Evolutionary conservation across 2,888 invertebrate species (phyloP), one percentile per base, ranked within the genome.

Genomic region (Heliconius hortense): DNA sequence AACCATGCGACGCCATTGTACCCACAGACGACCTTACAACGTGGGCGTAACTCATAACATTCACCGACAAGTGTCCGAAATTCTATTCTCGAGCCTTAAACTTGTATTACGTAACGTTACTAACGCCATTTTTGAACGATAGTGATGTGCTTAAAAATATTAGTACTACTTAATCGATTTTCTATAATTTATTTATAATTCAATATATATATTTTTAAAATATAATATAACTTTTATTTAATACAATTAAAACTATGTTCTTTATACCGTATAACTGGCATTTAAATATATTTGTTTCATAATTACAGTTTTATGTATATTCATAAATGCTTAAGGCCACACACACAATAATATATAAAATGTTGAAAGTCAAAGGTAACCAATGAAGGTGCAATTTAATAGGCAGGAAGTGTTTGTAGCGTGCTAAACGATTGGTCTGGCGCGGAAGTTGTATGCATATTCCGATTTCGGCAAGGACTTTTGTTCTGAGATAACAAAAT

Each of bases 21-120:
- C 67, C 48, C 72, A 76, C 56, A 73, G 68, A 59, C 74, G 75
- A 75, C 71, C 59, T 62, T 71, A 60, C 21, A 26, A 70, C 72
- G 84, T 82, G 81, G 81, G 82, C 82, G 83, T 60, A 39, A 71
- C 60, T 71, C 43, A 43, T 81, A 79, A 81, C 80, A 77, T 79
- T 80, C 82, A 69, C 53, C 56, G 78, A 77, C 82, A 81, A 80
- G 76, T 77, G 79, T 78, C 80, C 81, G 80, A 81, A 85, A 84
- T 31, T 82, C 86, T 84, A 82, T 83, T 77, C 83, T 60, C 26
- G 71, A 90, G 82, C 90, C 91, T 91, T 90, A 90, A 91, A 91
- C 91, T 90, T 90, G 89, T 82, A 78, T 89, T 88, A 90, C 88
- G 88, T 89, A 88, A 90, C 77, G 66, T 66, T 43, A 21, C 85